These are phyloP conservation scores for Meriones psammophilus DNA, from an alignment of 2,797 vertebrate species.

Conservation along the genomic window DNA sequence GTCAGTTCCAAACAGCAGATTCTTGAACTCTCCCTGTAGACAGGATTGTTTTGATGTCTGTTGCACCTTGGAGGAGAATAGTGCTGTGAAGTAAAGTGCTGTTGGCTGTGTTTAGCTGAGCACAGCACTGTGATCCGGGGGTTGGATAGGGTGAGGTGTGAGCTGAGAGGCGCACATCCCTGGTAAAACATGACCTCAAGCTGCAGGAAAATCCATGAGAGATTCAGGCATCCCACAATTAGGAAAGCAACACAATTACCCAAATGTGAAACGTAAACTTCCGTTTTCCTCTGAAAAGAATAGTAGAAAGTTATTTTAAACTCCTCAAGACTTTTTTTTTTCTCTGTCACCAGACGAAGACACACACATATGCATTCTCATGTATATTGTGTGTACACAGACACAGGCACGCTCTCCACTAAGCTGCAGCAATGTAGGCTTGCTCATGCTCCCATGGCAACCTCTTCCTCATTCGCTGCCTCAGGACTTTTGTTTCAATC, in stretches of 20 bases:
- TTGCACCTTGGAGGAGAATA: not conserved
- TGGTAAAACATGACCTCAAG: conserved; percentile 50
- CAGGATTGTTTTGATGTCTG: not conserved
- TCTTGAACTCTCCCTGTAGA: not conserved
- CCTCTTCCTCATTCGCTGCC: conserved; percentile 54
- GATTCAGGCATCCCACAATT: conserved; percentile 58
- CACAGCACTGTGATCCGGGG: not conserved
- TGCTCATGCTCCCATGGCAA: conserved; percentile 64
- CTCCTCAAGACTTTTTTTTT: not conserved
- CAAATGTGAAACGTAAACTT: conserved; percentile 35
- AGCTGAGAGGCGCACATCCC: not conserved
- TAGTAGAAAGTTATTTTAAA: conserved; percentile 58
- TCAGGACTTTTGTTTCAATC: conserved; percentile 78
- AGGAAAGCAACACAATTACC: conserved; percentile 41
- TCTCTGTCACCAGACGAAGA: not conserved
- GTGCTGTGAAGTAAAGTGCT: not conserved
- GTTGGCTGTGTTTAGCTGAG: conserved; percentile 12
- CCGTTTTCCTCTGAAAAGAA: not conserved
- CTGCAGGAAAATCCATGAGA: conserved; percentile 22
- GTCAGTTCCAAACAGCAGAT: not conserved
- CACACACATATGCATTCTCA: not conserved
- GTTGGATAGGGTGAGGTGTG: not conserved
- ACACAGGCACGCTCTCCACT: not conserved
- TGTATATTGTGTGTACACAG: accelerated
- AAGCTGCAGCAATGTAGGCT: conserved; percentile 33